Percentiles rank a stretch among this genome's conserved stretches.
phyloP scores from a whole-genome alignment of 2,888 invertebrate species.

The Patella depressa region DNA sequence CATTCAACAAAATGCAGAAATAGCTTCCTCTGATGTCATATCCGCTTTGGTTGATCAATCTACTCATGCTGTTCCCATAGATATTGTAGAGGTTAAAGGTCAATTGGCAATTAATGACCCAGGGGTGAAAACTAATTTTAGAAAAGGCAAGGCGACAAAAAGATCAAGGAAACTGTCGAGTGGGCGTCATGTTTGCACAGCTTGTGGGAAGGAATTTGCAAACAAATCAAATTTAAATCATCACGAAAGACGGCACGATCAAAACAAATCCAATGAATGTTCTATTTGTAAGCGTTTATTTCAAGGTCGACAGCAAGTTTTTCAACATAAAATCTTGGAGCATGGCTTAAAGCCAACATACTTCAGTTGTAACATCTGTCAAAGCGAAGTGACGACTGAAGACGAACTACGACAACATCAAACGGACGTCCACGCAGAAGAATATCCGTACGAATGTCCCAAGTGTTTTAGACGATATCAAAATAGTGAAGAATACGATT shows the following conservation, averaged over 20 bases:
- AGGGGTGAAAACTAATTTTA: no score
- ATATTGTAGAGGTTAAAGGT: no score
- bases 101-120: no score
- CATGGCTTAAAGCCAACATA: neutral
- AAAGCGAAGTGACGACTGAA: neutral
- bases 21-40: no score
- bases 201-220: neutral
- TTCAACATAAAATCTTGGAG: neutral
- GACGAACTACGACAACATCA: neutral
- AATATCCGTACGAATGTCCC: neutral
- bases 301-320: neutral
- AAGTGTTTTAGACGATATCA: neutral
- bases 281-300: neutral
- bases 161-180: no score
- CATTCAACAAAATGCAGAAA: no score
- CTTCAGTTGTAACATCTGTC: neutral
- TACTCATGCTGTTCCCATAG: no score
- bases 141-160: no score
- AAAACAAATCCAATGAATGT: constrained; percentile 1
- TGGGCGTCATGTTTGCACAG: neutral
- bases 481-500: neutral
- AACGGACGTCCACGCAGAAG: neutral
- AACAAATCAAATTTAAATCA: neutral
- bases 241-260: neutral
- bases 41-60: no score